Evolutionary conservation across 2,888 invertebrate species (phyloP), one percentile per base, ranked within the genome.

Genomic region (Eristalis intricaria): DNA sequence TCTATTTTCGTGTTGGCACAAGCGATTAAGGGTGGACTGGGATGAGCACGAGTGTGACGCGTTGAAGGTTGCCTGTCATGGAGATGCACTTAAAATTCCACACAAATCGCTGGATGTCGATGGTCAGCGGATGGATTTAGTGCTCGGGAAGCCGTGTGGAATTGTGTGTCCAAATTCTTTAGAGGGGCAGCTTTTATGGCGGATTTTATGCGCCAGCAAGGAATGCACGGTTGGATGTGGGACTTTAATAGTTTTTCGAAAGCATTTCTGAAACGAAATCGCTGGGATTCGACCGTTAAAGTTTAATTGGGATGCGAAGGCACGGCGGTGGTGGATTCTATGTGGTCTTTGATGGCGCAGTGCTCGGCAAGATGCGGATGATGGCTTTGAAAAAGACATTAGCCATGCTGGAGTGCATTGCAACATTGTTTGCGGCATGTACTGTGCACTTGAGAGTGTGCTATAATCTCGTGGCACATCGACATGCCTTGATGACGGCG

Each of bases 81-180:
- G 61, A 63, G 68, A 35, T 70, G 79, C 75, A 79, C 83, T 84
- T 78, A 84, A 84, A 73, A 84, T 84, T 84, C 83, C 78, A 29
- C 22, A 19, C 56, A 35, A 65, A 61, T 43, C 29, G 26, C 29
- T 50, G 50, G 26, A 65, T 58, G 79, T 19, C 35, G 26, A 74
- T 29, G 43, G 70, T 82, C 76, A 76, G 58, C n/a, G 40, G 69
- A 69, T 50, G 74, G 66, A 43, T 80, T 60, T 73, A 73, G 69
- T 65, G 15, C 7, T 26, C n/a, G 4, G 26, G 11, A 65, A 60
- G 19, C n/a, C 43, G n/a, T 56, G 8, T n/a, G 29, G 74, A 63
- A 68, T 43, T 23, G 61, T 38, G 65, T 40, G 58, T 58, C n/a
- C 11, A 35, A 65, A 66, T 79, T 77, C 77, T 43, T 69, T 71